Percentiles rank a stretch among this genome's conserved stretches.
phyloP scores from a whole-genome alignment of 2,888 invertebrate genomes.

The Pterostichus madidus region DNA sequence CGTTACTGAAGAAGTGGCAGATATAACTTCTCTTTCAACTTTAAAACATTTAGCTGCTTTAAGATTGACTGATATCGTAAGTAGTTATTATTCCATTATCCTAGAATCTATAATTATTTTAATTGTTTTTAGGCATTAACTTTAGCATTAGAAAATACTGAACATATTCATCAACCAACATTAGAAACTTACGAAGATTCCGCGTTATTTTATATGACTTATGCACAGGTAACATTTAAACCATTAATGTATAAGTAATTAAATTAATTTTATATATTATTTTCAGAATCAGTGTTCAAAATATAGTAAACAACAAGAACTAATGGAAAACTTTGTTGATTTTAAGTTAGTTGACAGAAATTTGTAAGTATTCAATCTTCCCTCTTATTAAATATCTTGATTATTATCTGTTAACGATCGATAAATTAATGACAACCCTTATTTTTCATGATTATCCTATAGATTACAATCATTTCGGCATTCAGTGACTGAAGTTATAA shows the following conservation, averaged over 20 bases:
- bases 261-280: slow-evolving; percentile 20
- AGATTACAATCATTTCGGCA: no score
- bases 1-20: slow-evolving; percentile 70
- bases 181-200: slow-evolving; percentile 77
- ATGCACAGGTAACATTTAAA: slow-evolving; percentile 77
- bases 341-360: slow-evolving; percentile 75
- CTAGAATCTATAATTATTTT: slow-evolving; percentile 55
- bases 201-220: slow-evolving; percentile 79
- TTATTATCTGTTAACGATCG: no score
- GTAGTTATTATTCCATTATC: slow-evolving; percentile 59
- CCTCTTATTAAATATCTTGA: no score
- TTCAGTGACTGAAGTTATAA: no score
- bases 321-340: slow-evolving; percentile 75
- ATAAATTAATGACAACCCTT: no score
- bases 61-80: slow-evolving; percentile 75
- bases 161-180: slow-evolving; percentile 77
- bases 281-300: slow-evolving; percentile 76
- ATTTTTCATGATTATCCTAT: no score
- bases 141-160: slow-evolving; percentile 69
- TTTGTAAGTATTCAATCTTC: slow-evolving; percentile 74
- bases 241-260: not conserved
- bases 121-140: slow-evolving; percentile 71
- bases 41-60: slow-evolving; percentile 74
- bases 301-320: slow-evolving; percentile 74
- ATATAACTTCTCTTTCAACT: slow-evolving; percentile 73